Evolutionary conservation across 2,888 invertebrate species (phyloP), one percentile per base, ranked within the genome.

Genomic region (Arctia plantaginis): DNA sequence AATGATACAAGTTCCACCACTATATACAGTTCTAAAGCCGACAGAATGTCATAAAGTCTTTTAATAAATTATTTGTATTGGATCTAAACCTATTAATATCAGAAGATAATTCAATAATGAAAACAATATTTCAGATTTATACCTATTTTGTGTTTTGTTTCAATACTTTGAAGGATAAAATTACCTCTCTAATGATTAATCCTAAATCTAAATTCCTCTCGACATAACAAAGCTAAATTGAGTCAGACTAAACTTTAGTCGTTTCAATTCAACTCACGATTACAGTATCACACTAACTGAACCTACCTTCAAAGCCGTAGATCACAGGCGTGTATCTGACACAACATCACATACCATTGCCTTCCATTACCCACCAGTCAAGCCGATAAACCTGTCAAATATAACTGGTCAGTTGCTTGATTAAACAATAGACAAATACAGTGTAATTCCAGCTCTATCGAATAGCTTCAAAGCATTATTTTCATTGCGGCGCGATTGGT

Each of bases 321-420:
- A 80, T 81, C 77, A 79, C 69, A 64, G 44, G 55, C 75, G 78
- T 78, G 72, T 27, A 77, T 73, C 78, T 78, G 72, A 75, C 79
- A 85, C 79, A 79, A 78, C 80, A 84, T 69, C 67, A 71, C 76
- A 73, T 75, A 77, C 75, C 74, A 80, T 76, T 74, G 73, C 76
- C 78, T 77, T 85, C 75, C 82, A 83, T 85, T 85, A 82, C 79
- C 78, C 73, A 78, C 72, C 79, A 80, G 71, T 55, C 79, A 71
- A 87, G 81, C 86, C 86, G 86, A 86, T 86, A 86, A 86, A 87
- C 82, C 86, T 87, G 86, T 86, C 87, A 86, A 87, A 85, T 80
- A 83, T 87, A 85, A 85, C 85, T 78, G 77, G 79, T 79, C 86
- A 73, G 86, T 80, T 78, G 75, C 78, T 86, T 87, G 85, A 87